Base-by-base conservation (phyloP, 1,140 invertebrate species). In the Ceratina australensis region DNA sequence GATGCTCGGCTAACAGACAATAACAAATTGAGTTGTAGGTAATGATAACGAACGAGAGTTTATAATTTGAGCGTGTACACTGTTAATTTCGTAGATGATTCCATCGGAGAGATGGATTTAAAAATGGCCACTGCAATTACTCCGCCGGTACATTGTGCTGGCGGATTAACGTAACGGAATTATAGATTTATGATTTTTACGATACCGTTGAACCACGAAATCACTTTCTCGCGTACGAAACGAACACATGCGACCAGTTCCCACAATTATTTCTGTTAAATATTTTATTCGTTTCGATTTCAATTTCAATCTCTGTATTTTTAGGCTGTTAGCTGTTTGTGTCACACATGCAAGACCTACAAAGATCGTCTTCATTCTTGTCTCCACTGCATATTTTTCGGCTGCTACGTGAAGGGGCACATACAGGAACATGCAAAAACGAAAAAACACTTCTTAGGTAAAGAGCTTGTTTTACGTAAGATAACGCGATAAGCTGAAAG, bases 311-410 rank as follows among this genome's bases (percentile, higher is more conserved):
- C 49, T 60, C 22, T 78, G 49, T 72, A 60, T 72, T 83, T 90
- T 92, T 89, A 97, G 95, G 95, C 96, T 28, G 93, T 94, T 84
- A 95, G 95, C 90, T 95, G 95, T 86, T 93, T 95, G 61, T 97
- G 96, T 91, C 95, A 96, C 80, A 94, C 94, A 66, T 98, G 97
- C 92, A 94, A 95, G 83, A 94, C 94, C 63, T 93, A 94, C 81
- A 95, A 95, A 57, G 95, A 95, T 54, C 94, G 96, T 61, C 92
- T 98, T 73, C 97, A 98, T 92, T 96, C 97, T 33, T 99, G 98
- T 91, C 92, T 98, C 28, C 95, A 97, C 80, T 99, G 98, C 93
- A 96, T 98, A 81, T 98, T 95, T 91, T 97, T 98, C 92, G 97
- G 96, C 24, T 99, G 98, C 90, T 96, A 97, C 82, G 93, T 92